These are phyloP conservation scores for Mimumesa dahlbomi DNA, from an alignment of 2,888 invertebrate species.

Conservation along the genomic window DNA sequence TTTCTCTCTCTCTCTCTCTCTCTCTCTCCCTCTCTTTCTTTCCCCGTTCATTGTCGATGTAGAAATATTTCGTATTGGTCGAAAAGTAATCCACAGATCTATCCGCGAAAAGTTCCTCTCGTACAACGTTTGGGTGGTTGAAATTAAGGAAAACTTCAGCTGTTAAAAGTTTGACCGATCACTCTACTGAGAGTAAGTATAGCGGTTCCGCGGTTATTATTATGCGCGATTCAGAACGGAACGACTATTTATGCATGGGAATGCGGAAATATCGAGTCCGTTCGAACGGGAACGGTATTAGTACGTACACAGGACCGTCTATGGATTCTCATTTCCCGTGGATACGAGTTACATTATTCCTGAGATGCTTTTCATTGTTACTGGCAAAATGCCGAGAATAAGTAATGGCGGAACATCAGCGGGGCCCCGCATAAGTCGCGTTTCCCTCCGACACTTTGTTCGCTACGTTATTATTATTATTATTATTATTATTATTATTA, in stretches of 20 bases:
- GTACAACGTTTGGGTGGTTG: too few species aligned
- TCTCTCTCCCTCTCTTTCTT: too few species aligned
- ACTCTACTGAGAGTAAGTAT: constrained; percentile 7
- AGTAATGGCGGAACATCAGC: constrained; percentile 62
- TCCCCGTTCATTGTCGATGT: too few species aligned
- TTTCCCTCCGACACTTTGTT: constrained; percentile 55
- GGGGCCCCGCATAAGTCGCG: constrained; percentile 43
- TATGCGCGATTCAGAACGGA: constrained; percentile 8
- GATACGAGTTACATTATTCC: constrained; percentile 65
- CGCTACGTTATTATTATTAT: constrained; percentile 3
- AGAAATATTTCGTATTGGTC: constrained; percentile 22
- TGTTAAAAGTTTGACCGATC: constrained; percentile 32
- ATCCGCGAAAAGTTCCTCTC: constrained; percentile 10
- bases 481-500: constrained; percentile 45
- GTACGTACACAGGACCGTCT: constrained; percentile 28
- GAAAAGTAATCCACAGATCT: constrained; percentile 15
- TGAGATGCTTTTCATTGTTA: constrained; percentile 69
- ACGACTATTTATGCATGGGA: constrained; percentile 24
- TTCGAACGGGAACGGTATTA: constrained; percentile 27
- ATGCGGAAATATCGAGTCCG: constrained; percentile 44
- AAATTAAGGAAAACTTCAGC: constrained; percentile 18
- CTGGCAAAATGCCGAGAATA: constrained; percentile 71
- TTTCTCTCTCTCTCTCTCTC: too few species aligned
- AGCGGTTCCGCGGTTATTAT: too few species aligned
- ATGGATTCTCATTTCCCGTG: constrained; percentile 60